Base-by-base conservation (phyloP, 2,888 invertebrate genomes). In the Drosophila differens region DNA sequence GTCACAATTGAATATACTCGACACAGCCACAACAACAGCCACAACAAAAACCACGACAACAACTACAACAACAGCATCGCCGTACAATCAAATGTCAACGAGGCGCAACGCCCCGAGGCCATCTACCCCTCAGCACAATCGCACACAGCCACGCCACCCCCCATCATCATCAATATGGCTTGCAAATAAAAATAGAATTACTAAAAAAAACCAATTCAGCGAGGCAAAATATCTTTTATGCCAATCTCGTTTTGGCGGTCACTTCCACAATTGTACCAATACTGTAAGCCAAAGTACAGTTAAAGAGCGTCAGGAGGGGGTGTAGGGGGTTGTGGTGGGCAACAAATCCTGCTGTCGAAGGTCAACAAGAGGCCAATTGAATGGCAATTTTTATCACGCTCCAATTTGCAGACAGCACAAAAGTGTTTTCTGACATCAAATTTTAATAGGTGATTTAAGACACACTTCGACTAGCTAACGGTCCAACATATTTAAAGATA, bases 331-430 rank as follows among this genome's bases (percentile, higher is more conserved):
- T 6, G 47, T 37, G 33, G 37, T 51, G 58, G 25, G 9, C 49
- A 12, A 7, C 22, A 68, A 65, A 35, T 66, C 70, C 35, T 47
- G 54, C 57, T 70, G 78, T 74, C 69, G 49, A 76, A 81, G 85
- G 81, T 89, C 83, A 76, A 60, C 65, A 63, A 32, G 22, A 59
- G 66, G 65, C 61, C 69, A 80, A 75, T 77, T 77, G 73, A 81
- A 37, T 67, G 61, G 49, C 47, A 70, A 25, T 66, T 58, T 72
- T 67, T 41, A 70, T 44, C 58, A 58, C 58, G 70, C 70, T 64
- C 39, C 53, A 70, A 47, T 63, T 71, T 63, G 28, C 37, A 63
- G 37, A 22, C 70, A 33, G 22, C 52, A 57, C 63, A 44, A 70
- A 66, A 66, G 66, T 52, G 57, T 66, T 57, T 69, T 51, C 41